Evolutionary conservation across 2,113 vertebrate genomes (phyloP), one percentile per base, ranked within the genome.

Genomic region (Leptobrachium ailaonicum): DNA sequence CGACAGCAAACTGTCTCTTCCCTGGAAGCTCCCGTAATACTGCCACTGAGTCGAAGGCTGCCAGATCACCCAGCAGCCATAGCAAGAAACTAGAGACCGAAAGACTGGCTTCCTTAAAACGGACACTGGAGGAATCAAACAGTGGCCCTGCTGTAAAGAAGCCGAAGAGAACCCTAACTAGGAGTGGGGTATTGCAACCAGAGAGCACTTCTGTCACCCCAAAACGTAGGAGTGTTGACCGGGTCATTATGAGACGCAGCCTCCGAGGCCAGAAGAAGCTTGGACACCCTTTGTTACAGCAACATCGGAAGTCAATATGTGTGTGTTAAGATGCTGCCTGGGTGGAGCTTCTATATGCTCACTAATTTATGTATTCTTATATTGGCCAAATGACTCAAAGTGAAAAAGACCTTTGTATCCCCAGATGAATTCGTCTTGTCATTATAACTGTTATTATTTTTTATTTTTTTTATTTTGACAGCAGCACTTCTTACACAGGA

Each of bases 251-350:
- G 90, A 82, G 93, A 0, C 92, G 94, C 75, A 94, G 93, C 84
- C 91, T 94, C 1, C 85, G 93, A 70, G 92, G 93, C 13, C 94
- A 95, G 87, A 93, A 91, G 86, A 93, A 92, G 77, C 91, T 94
- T 2, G 77, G 91, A 64, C 86, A 53, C 2, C 84, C 92, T 0
- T 88, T 95, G 63, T 89, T 95, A 80, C 93, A 94, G 2, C 91
- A 91, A 7, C 88, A 92, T 66, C 13, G 93, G 54, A 95, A 95
- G 83, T 88, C 93, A 0, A 84, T 95, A 68, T 95, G 93, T 0
- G 94, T 94, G 0, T 95, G 92, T 88, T 93, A 88, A 92, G 71
- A 40, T 10, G 2, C 50, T 8, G 4, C 41, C 68, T 41, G 43
- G 12, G 20, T 32, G 20, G 20, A 32, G 20, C 20, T 32, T 32